These are phyloP conservation scores for Limenitis camilla DNA, from an alignment of 2,888 invertebrate species.

Conservation along the genomic window DNA sequence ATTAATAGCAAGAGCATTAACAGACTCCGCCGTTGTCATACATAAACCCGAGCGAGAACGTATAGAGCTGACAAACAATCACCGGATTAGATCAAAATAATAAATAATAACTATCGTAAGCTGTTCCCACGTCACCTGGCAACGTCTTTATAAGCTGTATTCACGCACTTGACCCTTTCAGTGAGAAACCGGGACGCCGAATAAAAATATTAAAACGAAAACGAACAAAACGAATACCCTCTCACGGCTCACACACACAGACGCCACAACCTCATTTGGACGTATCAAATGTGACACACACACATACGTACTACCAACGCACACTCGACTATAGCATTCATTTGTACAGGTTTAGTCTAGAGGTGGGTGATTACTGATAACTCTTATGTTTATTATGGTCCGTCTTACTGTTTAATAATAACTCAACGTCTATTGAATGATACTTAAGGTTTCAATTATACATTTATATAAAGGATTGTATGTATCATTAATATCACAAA, in stretches of 20 bases:
- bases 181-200: slow-evolving; percentile 44
- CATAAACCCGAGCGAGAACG: slow-evolving; percentile 6
- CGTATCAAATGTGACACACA: slow-evolving; percentile 22
- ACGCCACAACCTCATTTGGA: slow-evolving; percentile 22
- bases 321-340: background rate
- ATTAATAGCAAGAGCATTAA: slow-evolving; percentile 7
- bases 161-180: slow-evolving; percentile 68
- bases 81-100: slow-evolving; percentile 38
- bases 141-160: slow-evolving; percentile 61
- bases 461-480: too few relatives aligned
- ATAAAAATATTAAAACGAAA: slow-evolving; percentile 59
- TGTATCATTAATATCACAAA: too few relatives aligned
- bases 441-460: too few relatives aligned
- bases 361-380: slow-evolving; percentile 37
- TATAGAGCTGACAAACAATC: slow-evolving; percentile 23
- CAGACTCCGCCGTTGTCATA: slow-evolving; percentile 2
- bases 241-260: slow-evolving; percentile 29
- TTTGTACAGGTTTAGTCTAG: slow-evolving; percentile 25
- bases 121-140: slow-evolving; percentile 58
- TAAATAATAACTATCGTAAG: slow-evolving; percentile 44
- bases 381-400: slow-evolving; percentile 1
- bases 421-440: background rate
- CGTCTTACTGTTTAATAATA: background rate
- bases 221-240: slow-evolving; percentile 46
- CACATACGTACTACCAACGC: slow-evolving; percentile 28